A percentile compares a stretch with the other conserved stretches of the same genome.
Conservation (phyloP, 2,888 invertebrate species). For the Penaeus monodon region DNA sequence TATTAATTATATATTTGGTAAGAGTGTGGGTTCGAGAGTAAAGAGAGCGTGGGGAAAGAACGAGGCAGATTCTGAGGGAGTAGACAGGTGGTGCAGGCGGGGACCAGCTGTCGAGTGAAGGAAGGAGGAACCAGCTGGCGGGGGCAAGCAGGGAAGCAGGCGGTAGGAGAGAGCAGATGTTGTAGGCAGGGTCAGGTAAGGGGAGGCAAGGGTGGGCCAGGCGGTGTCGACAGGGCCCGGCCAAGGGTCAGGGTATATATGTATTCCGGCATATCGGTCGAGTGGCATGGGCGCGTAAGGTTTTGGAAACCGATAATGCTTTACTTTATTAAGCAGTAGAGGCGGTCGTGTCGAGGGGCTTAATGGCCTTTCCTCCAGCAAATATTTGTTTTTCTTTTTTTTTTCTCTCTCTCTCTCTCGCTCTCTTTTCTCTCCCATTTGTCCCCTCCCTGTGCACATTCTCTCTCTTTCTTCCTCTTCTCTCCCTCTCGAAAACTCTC, state of each 20-base stretch:
- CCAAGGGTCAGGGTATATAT: neutral
- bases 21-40: too few species aligned
- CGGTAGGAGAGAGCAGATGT: neutral
- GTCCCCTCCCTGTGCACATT: neutral
- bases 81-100: too few species aligned
- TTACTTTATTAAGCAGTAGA: too few species aligned
- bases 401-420: neutral
- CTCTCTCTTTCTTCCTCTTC: neutral
- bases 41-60: too few species aligned
- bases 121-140: neutral
- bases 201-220: neutral
- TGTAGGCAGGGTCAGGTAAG: neutral
- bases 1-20: too few species aligned
- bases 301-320: too few species aligned
- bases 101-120: neutral
- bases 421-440: neutral
- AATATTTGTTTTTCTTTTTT: neutral
- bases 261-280: neutral
- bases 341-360: neutral
- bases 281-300: neutral
- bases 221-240: neutral
- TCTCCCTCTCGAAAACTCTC: conserved; percentile 9
- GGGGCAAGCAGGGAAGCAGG: conserved; percentile 2
- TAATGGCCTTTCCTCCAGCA: neutral
- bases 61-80: too few species aligned